Evolutionary conservation across 2,113 vertebrate genomes (phyloP), one percentile per base, ranked within the genome.

Genomic region (Numida meleagris): DNA sequence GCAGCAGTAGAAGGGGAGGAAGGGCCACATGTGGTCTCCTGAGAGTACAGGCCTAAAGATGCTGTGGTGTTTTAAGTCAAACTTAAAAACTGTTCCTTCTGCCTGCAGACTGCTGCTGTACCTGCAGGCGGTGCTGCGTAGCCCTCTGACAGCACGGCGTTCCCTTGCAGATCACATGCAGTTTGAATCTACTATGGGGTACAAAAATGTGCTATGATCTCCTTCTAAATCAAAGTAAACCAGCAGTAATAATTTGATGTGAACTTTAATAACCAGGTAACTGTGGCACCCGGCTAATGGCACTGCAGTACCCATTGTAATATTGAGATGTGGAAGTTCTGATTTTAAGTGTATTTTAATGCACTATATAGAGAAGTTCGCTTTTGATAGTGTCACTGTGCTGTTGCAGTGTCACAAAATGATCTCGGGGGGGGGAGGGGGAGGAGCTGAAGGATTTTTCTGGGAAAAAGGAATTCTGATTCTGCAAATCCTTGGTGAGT

Each of bases 401-500:
- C 75, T 77, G 0, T 17, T 74, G 79, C 34, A 13, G 18, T n/a
- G 42, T 86, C 29, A 40, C 63, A 81, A 46, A 74, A 29, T 4
- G 14, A 62, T 84, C 36, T 65, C 9, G 4, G 33, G 82, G 59
- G 40, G 66, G 25, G 42, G 42, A 14, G 12, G 42, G 42, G 43
- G 17, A 45, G 43, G 43, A 48, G 53, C 62, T 74, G 82, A 48
- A 31, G 33, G 33, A n/a, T 59, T 53, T 53, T 57, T 80, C 15
- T 42, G 20, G 45, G 55, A 36, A 33, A 38, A 66, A 58, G 70
- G 23, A 29, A 62, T 23, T 55, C 40, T 45, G 55, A 17, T 31
- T 2, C 65, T 75, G 59, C 43, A 61, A 25, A 24, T 8, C 10
- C 4, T 65, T 0, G 0, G 6, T 57, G 0, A 29, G 31, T 43